phyloP scores from a whole-genome alignment of 2,113 vertebrate genomes.

The Tinamus guttatus region DNA sequence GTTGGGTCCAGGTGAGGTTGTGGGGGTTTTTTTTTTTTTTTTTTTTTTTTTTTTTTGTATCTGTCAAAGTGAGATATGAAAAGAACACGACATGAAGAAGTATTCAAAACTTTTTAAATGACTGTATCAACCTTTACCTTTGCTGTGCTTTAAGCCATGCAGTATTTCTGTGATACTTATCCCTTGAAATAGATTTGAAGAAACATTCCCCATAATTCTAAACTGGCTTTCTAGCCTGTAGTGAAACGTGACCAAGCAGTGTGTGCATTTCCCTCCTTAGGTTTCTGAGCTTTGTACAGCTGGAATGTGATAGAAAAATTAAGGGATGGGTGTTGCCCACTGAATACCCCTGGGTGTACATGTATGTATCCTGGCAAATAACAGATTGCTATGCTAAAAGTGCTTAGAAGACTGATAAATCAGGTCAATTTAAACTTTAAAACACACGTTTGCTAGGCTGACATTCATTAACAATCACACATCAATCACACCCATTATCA shows the following conservation, averaged over 20 bases:
- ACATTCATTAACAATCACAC: neutral
- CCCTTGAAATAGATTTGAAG: neutral
- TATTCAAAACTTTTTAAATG: neutral
- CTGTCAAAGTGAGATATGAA: neutral
- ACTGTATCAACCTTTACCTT: neutral
- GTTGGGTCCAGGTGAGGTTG: slow-evolving; percentile 80
- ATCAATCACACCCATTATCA: neutral
- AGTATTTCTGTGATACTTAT: neutral
- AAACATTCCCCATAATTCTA: neutral
- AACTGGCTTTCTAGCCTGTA: neutral
- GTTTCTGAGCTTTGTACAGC: neutral
- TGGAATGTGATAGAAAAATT: neutral
- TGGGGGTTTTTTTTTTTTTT: neutral
- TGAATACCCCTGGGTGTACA: neutral
- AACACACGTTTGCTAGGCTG: neutral
- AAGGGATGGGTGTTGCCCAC: neutral
- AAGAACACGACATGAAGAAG: neutral
- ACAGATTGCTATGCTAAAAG: neutral
- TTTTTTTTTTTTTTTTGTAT: neutral
- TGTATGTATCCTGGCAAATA: neutral
- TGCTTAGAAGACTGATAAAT: neutral
- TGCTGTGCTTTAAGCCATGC: neutral
- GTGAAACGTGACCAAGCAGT: neutral
- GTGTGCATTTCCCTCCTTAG: neutral
- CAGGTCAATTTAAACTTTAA: neutral